phyloP scores from a whole-genome alignment of 2,888 invertebrate genomes.

The Chaitophorus viminalis region DNA sequence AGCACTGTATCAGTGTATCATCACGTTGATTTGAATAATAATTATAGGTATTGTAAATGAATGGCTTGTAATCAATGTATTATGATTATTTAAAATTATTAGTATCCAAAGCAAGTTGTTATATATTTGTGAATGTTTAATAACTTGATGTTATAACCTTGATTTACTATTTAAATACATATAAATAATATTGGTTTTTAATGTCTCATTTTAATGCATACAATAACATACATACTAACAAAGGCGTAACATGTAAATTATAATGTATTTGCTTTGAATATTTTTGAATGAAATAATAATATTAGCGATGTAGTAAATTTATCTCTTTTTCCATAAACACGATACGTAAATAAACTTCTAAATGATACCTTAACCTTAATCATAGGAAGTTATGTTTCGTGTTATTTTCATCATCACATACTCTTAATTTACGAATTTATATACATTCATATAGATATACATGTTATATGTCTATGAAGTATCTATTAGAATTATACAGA shows the following conservation, averaged over 20 bases:
- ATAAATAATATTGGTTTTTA: no score
- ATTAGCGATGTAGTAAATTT: neutral
- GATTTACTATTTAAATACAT: no score
- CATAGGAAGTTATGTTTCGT: constrained; percentile 37
- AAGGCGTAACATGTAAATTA: no score
- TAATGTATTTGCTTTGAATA: no score
- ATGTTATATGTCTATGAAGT: neutral
- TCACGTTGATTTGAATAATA: neutral
- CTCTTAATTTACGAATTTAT: neutral
- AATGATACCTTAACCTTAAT: constrained; percentile 27
- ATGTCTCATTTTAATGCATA: no score
- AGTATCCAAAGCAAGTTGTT: neutral
- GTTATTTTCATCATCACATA: constrained; percentile 11
- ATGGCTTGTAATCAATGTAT: neutral
- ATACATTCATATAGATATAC: neutral
- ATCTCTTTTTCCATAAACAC: constrained; percentile 9
- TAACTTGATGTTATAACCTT: no score
- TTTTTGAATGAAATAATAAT: no score
- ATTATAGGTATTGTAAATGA: neutral
- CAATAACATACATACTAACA: no score
- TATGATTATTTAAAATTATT: neutral
- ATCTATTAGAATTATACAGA: constrained; percentile 6
- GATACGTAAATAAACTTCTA: constrained; percentile 24
- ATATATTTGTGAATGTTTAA: neutral
- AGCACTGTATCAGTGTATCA: no score